Percentiles rank a stretch among this genome's conserved stretches.
Evolutionary conservation across 2,797 vertebrate species (phyloP).

Genomic region (Antrozous pallidus): DNA sequence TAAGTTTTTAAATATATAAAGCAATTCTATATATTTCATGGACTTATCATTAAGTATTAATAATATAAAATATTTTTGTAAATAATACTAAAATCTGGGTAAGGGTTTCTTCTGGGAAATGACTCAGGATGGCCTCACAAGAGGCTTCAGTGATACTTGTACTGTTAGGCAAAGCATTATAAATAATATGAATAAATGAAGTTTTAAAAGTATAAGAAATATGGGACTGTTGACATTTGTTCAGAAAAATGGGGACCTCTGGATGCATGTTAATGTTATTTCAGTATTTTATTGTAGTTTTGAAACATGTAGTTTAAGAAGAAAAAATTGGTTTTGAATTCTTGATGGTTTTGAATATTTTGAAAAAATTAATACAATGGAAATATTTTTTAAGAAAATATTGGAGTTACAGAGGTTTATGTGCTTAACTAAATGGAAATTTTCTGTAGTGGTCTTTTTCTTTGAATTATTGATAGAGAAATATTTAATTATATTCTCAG

Average conservation of each 20-base stretch:
- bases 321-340: neutral
- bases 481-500: constrained; percentile 35
- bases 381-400: constrained; percentile 43
- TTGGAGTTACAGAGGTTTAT: neutral
- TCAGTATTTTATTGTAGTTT: constrained; percentile 34
- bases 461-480: constrained; percentile 36
- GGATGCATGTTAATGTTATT: constrained; percentile 33
- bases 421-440: constrained; percentile 24
- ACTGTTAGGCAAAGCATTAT: constrained; percentile 24
- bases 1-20: constrained; percentile 33
- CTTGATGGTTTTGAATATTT: neutral
- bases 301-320: neutral
- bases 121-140: neutral
- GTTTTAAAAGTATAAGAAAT: neutral
- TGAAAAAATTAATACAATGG: neutral
- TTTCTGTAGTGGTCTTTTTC: constrained; percentile 39
- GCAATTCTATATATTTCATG: neutral
- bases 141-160: neutral
- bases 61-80: constrained; percentile 14
- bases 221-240: constrained; percentile 2
- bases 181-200: constrained; percentile 10
- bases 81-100: constrained; percentile 29
- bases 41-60: constrained; percentile 22
- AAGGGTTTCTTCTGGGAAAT: neutral
- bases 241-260: neutral